Base-by-base conservation (phyloP, 2,888 invertebrate species). In the Macrophya annulata region DNA sequence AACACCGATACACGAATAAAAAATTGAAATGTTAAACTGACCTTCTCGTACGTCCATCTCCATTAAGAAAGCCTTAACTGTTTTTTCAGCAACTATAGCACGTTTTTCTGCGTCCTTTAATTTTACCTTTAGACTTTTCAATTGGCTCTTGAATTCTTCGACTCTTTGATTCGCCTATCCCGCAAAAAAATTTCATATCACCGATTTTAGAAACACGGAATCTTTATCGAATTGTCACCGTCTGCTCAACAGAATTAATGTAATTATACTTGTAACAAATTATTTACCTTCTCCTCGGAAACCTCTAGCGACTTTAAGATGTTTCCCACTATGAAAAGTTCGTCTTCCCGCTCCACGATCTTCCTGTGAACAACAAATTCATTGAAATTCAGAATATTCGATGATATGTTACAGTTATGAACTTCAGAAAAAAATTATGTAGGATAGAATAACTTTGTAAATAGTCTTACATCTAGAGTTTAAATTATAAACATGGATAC, bases 41-140 rank as follows among this genome's bases (percentile, higher is more conserved):
- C 95, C 96, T 95, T 96, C 96, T 92, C 96, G 94, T 93, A 95
- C 94, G 94, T 96, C 96, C 91, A 96, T 95, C 91, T 96, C 96
- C 94, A 96, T 96, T 93, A 96, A 95, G 91, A 96, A 94, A 92
- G 96, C 95, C 93, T 96, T 96, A 88, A 96, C 96, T 88, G 96
- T 95, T 91, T 96, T 95, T 92, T 96, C 96, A 89, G 96, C 96
- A 91, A 95, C 96, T 90, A 96, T 95, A 89, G 96, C 96, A 88
- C 96, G 95, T 91, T 96, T 96, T 93, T 96, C 96, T 93, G 90
- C 91, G 43, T 91, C 90, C 85, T 91, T 90, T 25, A 93, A 83
- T 86, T 90, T 91, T 12, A 86, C 81, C 86, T 92, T 92, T 76
- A 92, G 86, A 17, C 89, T 90, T 76, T 90, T 91, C 77, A 93